Evolutionary conservation across 2,113 vertebrate species (phyloP), one percentile per base, ranked within the genome.

Genomic region (Gila orcuttii): DNA sequence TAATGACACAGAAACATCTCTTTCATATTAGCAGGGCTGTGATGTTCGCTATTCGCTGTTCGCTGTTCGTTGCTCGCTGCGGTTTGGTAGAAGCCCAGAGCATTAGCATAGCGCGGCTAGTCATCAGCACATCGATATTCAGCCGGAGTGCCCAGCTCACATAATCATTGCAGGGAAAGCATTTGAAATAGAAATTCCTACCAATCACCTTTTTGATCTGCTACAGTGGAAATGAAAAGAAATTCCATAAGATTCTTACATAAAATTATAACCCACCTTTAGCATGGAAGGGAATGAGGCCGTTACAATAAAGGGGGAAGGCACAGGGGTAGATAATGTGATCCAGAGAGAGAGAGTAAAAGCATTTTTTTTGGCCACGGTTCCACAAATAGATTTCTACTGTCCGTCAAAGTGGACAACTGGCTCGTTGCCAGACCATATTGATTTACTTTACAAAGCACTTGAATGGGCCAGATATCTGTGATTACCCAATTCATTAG

Each of bases 401-500:
- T 85, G 91, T 91, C 90, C 90, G 90, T 95, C 93, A 93, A 88
- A 95, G 93, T 95, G 92, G 92, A 87, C 84, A 87, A 15, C 91
- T 94, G 94, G 94, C 93, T 75, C 50, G 0, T 64, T 86, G 92
- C 94, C 94, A 95, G 84, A 74, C 75, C 77, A 75, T 92, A 96
- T 95, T 92, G 94, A 96, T 96, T 94, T 90, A 90, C 93, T 93
- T 94, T 90, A 94, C 92, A 94, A 92, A 94, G 93, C 89, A 88
- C 92, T 92, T 90, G 93, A 95, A 94, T 93, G 87, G 89, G 90
- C 89, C 89, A 92, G 93, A 94, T 94, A 93, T 93, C 93, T 93
- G 91, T 93, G 93, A 95, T 95, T 94, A 95, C 93, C 91, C 94
- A 93, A 93, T 95, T 95, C 93, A 95, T 95, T 95, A 95, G 89